Base-by-base conservation (phyloP, 2,113 vertebrate genomes). In the Aptenodytes forsteri region DNA sequence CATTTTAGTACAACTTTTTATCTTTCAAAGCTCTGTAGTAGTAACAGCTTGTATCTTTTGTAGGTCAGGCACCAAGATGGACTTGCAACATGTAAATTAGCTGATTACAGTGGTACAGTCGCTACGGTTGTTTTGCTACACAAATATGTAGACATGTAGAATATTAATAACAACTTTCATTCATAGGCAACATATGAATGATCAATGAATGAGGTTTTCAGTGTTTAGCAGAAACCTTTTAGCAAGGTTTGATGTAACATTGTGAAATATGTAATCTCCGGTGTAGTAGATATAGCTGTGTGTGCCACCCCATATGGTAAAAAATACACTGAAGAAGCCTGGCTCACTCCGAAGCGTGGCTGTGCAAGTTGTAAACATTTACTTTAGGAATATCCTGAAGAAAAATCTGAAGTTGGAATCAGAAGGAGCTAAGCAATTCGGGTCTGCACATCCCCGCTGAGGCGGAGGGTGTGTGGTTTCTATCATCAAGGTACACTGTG, bases 81-180 rank as follows among this genome's bases (percentile, higher is more conserved):
- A 23, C n/a, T 44, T 15, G 42, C 23, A 65, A 55, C 22, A 19
- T 5, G 46, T 15, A 30, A 69, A 36, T 1, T 6, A 62, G 42
- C 3, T 15, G 64, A 65, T 18, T 93, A 61, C 83, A 62, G 92
- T 2, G 11, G 40, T 6, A 29, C 46, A 67, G 70, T 30, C 10
- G 4, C 84, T 82, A 67, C 4, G 42, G 76, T n/a, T 88, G 91
- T 88, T 80, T 13, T 42, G 71, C 85, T 83, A 83, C 78, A 71
- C 76, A 54, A 80, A 83, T 22, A 81, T 1, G 16, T 15, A 86
- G 70, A 36, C 20, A 26, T 0, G 0, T 3, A 62, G 87, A 95
- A 91, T 88, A 87, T 76, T 49, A 90, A 94, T 65, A 84, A 70
- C 91, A 94, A 49, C 71, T 80, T 92, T 83, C 88, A 94, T 88